Percentiles rank a stretch among this genome's conserved stretches.
Evolutionary conservation across 2,888 invertebrate genomes (phyloP).

Genomic region (Phania funesta): DNA sequence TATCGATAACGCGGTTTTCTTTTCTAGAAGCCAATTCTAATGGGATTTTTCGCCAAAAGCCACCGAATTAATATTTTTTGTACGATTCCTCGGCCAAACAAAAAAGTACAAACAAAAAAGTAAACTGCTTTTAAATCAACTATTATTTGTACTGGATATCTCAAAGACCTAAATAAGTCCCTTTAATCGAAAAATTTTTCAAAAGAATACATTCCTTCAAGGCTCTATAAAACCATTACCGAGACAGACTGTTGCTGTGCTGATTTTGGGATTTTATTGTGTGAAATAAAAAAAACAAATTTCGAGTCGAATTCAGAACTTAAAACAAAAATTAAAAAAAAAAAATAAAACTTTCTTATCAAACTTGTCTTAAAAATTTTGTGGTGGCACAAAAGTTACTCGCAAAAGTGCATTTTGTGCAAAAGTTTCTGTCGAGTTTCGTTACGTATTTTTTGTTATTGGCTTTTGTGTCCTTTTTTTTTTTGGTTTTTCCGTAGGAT

Average conservation of each 20-base stretch:
- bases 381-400: slow-evolving; percentile 67
- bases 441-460: background rate
- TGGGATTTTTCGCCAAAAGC: no score
- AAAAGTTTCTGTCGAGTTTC: slow-evolving; percentile 61
- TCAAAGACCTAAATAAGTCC: no score
- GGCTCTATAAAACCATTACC: background rate
- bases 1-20: no score
- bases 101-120: no score
- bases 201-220: slow-evolving; percentile 13
- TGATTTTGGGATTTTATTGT: slow-evolving; percentile 54
- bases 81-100: no score
- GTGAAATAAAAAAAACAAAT: slow-evolving; percentile 4
- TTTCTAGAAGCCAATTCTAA: no score
- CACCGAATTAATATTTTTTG: no score
- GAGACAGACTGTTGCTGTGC: slow-evolving; percentile 46
- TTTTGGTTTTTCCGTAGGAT: slow-evolving; percentile 53
- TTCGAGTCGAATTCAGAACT: slow-evolving; percentile 43
- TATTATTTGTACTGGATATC: no score
- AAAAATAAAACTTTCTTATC: slow-evolving; percentile 62
- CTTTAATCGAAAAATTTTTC: background rate
- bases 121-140: no score
- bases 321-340: slow-evolving; percentile 33
- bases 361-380: slow-evolving; percentile 65
- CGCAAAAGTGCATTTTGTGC: slow-evolving; percentile 65
- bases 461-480: slow-evolving; percentile 25